Evolutionary conservation across 1,140 invertebrate species (phyloP).

Genomic region (Adelges cooleyi): DNA sequence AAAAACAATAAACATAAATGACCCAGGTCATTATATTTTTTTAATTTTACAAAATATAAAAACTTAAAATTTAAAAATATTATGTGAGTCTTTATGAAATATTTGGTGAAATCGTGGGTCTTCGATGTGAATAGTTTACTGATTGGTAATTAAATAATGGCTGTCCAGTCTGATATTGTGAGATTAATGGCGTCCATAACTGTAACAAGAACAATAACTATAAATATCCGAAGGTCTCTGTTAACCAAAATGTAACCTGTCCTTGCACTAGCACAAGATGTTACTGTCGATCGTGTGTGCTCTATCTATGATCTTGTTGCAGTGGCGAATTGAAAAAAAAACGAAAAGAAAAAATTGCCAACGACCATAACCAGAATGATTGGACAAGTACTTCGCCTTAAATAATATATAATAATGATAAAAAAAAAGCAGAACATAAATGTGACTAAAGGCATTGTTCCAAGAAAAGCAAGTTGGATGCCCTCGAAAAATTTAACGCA

Average conservation of each 20-base stretch:
- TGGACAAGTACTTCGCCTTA: conserved; percentile 22
- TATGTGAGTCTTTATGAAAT: no score
- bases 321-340: conserved; percentile 15
- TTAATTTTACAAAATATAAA: no score
- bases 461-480: conserved; percentile 26
- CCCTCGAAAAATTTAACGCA: conserved; percentile 26
- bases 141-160: no score
- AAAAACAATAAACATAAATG: no score
- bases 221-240: conserved; percentile 8
- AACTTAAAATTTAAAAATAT: no score
- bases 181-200: not conserved
- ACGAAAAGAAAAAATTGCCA: conserved; percentile 11
- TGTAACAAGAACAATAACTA: not conserved
- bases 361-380: conserved; percentile 22
- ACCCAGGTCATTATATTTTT: no score
- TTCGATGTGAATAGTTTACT: no score
- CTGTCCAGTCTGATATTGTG: not conserved
- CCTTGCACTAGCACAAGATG: conserved; percentile 4
- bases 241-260: conserved; percentile 11
- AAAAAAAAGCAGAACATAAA: conserved; percentile 5
- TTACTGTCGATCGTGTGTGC: not conserved
- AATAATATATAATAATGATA: conserved; percentile 26
- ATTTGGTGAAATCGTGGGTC: no score
- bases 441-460: conserved; percentile 26
- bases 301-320: conserved; percentile 11